Evolutionary conservation across 1,140 invertebrate genomes (phyloP).

Genomic region (Tetragonula clypearis): DNA sequence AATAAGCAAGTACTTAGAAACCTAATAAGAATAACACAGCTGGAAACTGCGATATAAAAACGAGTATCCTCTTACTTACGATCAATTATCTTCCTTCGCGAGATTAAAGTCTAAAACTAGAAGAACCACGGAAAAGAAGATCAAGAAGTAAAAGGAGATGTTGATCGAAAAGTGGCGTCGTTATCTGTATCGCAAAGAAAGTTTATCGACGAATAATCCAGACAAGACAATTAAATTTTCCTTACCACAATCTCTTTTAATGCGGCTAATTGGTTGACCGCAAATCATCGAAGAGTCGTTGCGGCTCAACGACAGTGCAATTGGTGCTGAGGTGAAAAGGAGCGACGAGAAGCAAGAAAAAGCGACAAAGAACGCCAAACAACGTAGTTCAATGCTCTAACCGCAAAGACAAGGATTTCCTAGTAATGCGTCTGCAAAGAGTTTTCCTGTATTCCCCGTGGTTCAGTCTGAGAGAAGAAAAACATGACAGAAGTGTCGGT

Average conservation of each 20-base stretch:
- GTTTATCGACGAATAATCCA: neutral
- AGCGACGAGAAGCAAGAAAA: slow-evolving; percentile 3
- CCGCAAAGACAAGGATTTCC: slow-evolving; percentile 39
- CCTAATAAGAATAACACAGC: slow-evolving; percentile 19
- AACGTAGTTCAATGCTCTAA: neutral
- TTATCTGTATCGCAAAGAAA: neutral
- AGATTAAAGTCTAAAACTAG: neutral
- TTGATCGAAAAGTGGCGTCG: neutral
- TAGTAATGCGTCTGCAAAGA: slow-evolving; percentile 40
- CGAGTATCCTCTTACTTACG: neutral
- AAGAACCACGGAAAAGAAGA: neutral
- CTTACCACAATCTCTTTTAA: slow-evolving; percentile 29
- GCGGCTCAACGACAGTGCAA: slow-evolving; percentile 12
- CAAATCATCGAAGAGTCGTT: slow-evolving; percentile 18
- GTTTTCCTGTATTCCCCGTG: neutral
- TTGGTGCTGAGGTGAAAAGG: neutral
- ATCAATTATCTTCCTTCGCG: slow-evolving; percentile 10
- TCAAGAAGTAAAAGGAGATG: neutral
- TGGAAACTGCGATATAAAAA: neutral
- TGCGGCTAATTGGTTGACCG: slow-evolving; percentile 42
- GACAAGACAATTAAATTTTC: slow-evolving; percentile 39
- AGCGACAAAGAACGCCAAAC: slow-evolving; percentile 34
- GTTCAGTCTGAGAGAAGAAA: neutral
- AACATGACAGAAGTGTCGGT: slow-evolving; percentile 7
- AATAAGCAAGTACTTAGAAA: slow-evolving; percentile 31